Conservation (phyloP, 2,797 vertebrate genomes). For the Sparus aurata region DNA sequence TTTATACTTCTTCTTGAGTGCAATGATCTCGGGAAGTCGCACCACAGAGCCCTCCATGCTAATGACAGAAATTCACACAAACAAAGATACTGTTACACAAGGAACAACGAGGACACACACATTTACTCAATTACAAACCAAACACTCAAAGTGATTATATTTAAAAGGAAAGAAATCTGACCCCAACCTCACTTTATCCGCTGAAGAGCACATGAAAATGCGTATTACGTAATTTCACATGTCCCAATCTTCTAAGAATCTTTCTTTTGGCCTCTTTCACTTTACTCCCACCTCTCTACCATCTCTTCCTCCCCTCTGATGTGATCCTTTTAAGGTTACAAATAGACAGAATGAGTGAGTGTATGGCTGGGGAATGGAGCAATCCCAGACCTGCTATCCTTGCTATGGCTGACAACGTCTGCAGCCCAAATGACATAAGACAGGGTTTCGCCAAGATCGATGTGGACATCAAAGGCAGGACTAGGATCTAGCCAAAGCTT, state of each 20-base stretch:
- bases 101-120: not conserved
- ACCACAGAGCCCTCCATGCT: conserved; percentile 99
- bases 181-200: conserved; percentile 4
- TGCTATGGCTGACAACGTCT: conserved; percentile 59
- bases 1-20: conserved; percentile 98
- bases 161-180: conserved; percentile 23
- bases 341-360: conserved; percentile 58
- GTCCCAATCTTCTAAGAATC: conserved; percentile 49
- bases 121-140: conserved; percentile 24
- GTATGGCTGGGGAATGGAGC: conserved; percentile 55
- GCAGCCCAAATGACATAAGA: conserved; percentile 73
- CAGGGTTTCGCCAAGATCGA: conserved; percentile 68
- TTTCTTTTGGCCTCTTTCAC: conserved; percentile 49
- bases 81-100: conserved; percentile 7
- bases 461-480: conserved; percentile 76
- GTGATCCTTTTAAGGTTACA: conserved; percentile 73
- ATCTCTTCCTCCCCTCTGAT: conserved; percentile 49
- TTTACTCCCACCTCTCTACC: conserved; percentile 52
- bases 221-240: conserved; percentile 54
- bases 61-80: conserved; percentile 36
- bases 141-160: conserved; percentile 2
- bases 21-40: conserved; percentile 91
- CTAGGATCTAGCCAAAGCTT: conserved; percentile 62
- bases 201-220: conserved; percentile 36
- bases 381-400: conserved; percentile 67